Evolutionary conservation across 2,113 vertebrate species (phyloP).

Genomic region (Tachycineta bicolor): DNA sequence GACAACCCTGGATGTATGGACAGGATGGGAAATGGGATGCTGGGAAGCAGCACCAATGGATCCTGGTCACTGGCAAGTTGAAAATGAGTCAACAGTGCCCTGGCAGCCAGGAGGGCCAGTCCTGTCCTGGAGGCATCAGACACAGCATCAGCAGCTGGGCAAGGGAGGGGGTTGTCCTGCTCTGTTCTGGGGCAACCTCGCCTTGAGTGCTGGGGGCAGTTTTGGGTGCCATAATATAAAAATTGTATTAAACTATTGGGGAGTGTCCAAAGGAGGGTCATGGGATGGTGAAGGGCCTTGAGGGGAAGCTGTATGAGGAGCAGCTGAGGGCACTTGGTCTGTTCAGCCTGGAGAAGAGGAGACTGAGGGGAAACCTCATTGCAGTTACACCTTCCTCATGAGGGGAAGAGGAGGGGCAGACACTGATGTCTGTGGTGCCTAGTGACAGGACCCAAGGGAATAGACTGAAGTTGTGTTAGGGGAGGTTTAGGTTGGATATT

Average conservation of each 20-base stretch:
- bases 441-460: neutral
- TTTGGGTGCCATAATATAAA: neutral
- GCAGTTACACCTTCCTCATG: neutral
- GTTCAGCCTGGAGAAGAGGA: neutral
- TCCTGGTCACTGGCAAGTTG: neutral
- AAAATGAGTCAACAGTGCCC: fast-evolving
- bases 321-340: neutral
- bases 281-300: neutral
- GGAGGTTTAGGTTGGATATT: neutral
- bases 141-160: fast-evolving
- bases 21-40: neutral
- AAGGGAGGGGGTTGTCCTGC: neutral
- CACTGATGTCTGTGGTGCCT: neutral
- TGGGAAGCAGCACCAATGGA: neutral
- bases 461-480: neutral
- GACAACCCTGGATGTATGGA: neutral
- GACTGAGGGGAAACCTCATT: neutral
- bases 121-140: neutral
- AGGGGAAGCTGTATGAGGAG: fast-evolving
- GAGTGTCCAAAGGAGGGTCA: neutral
- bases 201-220: fast-evolving
- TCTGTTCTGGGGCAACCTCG: fast-evolving
- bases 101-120: neutral
- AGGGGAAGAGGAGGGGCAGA: neutral
- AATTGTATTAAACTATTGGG: neutral